These are phyloP conservation scores for Scomber japonicus DNA, from an alignment of 2,113 vertebrate genomes.

Conservation along the genomic window DNA sequence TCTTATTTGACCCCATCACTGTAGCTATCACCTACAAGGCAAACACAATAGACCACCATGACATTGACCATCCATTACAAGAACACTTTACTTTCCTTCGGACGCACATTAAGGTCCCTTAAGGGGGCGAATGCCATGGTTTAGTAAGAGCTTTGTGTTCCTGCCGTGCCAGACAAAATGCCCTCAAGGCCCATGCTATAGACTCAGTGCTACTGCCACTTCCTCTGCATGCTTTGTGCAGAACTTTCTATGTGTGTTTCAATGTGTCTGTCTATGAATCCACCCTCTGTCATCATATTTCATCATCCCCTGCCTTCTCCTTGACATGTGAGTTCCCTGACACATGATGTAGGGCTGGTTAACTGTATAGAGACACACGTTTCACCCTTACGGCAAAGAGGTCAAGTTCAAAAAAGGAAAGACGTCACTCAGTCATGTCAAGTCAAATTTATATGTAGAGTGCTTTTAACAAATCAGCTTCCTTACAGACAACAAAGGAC, in stretches of 20 bases:
- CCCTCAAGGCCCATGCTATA: background rate
- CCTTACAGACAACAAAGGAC: slow-evolving; percentile 1
- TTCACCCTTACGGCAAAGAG: slow-evolving; percentile 12
- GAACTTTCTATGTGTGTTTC: background rate
- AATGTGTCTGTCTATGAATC: background rate
- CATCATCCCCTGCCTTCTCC: slow-evolving; percentile 1
- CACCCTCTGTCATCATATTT: slow-evolving; percentile 22
- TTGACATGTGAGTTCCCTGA: slow-evolving; percentile 32
- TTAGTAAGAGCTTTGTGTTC: slow-evolving; percentile 32
- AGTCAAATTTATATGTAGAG: slow-evolving; percentile 24
- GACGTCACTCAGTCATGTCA: slow-evolving; percentile 19
- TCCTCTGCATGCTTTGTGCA: background rate
- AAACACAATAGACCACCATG: slow-evolving; percentile 62
- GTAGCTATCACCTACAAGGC: slow-evolving; percentile 60
- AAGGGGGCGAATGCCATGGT: slow-evolving; percentile 35
- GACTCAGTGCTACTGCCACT: background rate
- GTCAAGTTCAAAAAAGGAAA: slow-evolving; percentile 18
- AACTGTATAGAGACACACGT: background rate
- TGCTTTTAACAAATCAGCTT: slow-evolving; percentile 1
- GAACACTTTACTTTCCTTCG: slow-evolving; percentile 47
- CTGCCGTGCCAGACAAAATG: slow-evolving; percentile 5
- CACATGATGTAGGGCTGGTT: slow-evolving; percentile 21
- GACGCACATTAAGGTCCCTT: slow-evolving; percentile 34
- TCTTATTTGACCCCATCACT: slow-evolving; percentile 71
- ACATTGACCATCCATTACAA: slow-evolving; percentile 66